Evolutionary conservation across 2,113 vertebrate species (phyloP).

Genomic region (Stictonetta naevosa): DNA sequence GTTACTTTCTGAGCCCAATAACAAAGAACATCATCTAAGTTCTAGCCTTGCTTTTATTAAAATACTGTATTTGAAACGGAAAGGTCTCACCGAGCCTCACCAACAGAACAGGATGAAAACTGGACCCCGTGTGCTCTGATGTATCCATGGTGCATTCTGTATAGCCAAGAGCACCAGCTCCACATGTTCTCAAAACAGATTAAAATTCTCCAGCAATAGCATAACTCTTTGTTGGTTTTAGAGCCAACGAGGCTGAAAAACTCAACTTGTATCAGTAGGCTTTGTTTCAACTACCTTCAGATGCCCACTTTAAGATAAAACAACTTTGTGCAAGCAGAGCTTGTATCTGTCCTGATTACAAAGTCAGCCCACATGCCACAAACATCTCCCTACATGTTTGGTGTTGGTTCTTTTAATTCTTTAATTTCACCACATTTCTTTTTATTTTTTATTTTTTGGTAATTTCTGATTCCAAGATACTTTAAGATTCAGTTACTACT

Average conservation of each 20-base stretch:
- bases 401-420: not conserved
- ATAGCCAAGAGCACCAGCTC: not conserved
- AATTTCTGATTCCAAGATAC: not conserved
- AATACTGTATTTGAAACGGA: not conserved
- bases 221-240: not conserved
- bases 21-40: not conserved
- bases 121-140: not conserved
- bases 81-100: not conserved
- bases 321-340: not conserved
- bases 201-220: not conserved
- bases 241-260: not conserved
- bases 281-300: not conserved
- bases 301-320: not conserved
- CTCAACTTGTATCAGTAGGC: not conserved
- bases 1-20: not conserved
- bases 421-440: not conserved
- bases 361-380: rapidly evolving
- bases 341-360: not conserved
- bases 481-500: not conserved
- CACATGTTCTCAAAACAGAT: not conserved
- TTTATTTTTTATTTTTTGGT: not conserved
- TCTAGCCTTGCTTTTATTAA: not conserved
- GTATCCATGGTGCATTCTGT: not conserved
- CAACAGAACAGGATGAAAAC: not conserved
- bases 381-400: not conserved